Evolutionary conservation across 2,113 vertebrate species (phyloP), one percentile per base, ranked within the genome.

Genomic region (Bubo bubo): DNA sequence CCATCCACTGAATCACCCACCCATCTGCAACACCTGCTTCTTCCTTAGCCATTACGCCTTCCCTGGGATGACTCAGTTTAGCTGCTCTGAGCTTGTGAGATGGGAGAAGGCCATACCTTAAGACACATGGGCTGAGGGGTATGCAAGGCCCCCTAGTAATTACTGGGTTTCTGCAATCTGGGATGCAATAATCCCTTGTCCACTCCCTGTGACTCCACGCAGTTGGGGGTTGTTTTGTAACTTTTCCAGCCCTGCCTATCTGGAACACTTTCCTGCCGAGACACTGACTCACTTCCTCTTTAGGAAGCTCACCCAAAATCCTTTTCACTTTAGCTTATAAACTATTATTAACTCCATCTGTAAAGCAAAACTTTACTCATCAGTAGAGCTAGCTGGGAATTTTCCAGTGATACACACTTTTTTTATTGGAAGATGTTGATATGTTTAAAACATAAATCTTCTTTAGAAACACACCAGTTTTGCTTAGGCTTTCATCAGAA

Each of bases 271-370:
- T 96, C 96, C 96, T 96, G 92, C 73, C 52, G 94, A 98, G 95
- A 96, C 96, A 95, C 82, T 97, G 96, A 98, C 91, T 98, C 97
- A 98, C 96, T 97, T 98, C 96, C 96, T 97, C 89, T 93, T 95
- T 95, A 96, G 82, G 92, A 96, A 96, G 93, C 95, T 97, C 94
- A 97, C 96, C 90, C 95, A 86, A 97, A 96, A 94, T 93, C 93
- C 95, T 96, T 96, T 98, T 97, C 86, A 87, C 90, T 95, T 93
- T 59, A 91, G 80, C 67, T 93, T 97, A 96, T 93, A 96, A 97
- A 87, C 88, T 97, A 96, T 96, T 95, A 97, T 97, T 93, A 97
- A 97, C 94, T 96, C 86, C 90, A 94, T 96, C 90, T 96, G 91
- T 96, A 96, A 95, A 96, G 80, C 50, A 95, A 90, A 94, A 95